Base-by-base conservation (phyloP, 2,888 invertebrate genomes). In the Alcis repandata region DNA sequence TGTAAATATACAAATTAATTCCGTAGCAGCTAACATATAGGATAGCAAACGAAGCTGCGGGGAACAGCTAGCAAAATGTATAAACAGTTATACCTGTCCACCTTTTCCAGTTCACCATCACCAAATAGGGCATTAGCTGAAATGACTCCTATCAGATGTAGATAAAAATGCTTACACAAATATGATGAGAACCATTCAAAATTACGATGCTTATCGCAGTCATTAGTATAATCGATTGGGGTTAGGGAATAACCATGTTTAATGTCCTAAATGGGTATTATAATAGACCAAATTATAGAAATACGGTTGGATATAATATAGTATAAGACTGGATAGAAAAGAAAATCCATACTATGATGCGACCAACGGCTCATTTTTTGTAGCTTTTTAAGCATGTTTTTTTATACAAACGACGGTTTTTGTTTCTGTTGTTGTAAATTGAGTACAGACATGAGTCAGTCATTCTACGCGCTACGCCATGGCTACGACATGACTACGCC, bases 151-250 rank as follows among this genome's bases (percentile, higher is more conserved):
- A 59, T 63, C 63, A 32, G 63, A 63, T 63, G 20, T 22, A 53
- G 63, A 63, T 63, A 59, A 53, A 22, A 40, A 40, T 32, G n/a
- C 20, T 41, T 27, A 52, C 17, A 27, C 20, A 53, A 59, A 33
- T 17, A 53, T 22, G 41, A 58, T 63, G 38, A 46, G 63, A 52
- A 45, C 43, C 22, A 40, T 63, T 63, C 40, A 52, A 58, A 49
- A 53, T 59, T 33, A 57, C 27, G 54, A 59, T 53, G n/a, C 0
- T 54, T 64, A 64, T 59, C 59, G 38, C n/a, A 22, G 53, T 33
- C 53, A 59, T 53, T 53, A 59, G 10, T n/a, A 9, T 4, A 40
- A 63, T 63, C 36, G 58, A 52, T 46, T 45, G 36, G 20, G 15
- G 45, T 40, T 56, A 41, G 9, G 36, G 17, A 46, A 48, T 48